Conservation (phyloP, 2,888 invertebrate species). For the Apamea monoglypha region DNA sequence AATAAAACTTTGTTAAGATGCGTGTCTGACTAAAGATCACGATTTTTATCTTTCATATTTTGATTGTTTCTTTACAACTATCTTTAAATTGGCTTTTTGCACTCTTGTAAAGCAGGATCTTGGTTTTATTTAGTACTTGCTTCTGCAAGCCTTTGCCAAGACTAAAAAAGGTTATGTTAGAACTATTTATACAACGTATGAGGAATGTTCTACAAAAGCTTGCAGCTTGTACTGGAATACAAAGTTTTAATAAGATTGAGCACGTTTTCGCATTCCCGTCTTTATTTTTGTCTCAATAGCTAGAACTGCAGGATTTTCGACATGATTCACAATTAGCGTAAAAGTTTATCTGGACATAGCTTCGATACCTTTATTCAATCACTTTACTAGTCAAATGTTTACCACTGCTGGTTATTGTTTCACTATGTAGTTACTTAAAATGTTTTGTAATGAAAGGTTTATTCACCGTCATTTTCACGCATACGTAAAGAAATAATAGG, state of each 20-base stretch:
- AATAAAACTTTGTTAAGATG: background rate
- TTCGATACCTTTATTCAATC: background rate
- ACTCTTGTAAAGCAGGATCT: slow-evolving; percentile 18
- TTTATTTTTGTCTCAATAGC: slow-evolving; percentile 18
- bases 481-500: slow-evolving; percentile 33
- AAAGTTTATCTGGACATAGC: background rate
- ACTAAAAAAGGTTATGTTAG: slow-evolving; percentile 35
- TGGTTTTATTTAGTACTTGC: slow-evolving; percentile 37
- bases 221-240: slow-evolving; percentile 25
- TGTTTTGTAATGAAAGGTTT: slow-evolving; percentile 32
- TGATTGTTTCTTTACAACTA: slow-evolving; percentile 19
- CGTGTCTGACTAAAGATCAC: background rate
- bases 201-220: slow-evolving; percentile 45
- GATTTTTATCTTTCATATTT: slow-evolving; percentile 8
- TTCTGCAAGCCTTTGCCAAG: slow-evolving; percentile 35
- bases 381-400: background rate
- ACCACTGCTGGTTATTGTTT: background rate
- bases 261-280: slow-evolving; percentile 34
- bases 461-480: slow-evolving; percentile 24
- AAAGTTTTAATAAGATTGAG: slow-evolving; percentile 40
- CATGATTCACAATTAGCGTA: slow-evolving; percentile 1
- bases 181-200: slow-evolving; percentile 47
- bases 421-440: slow-evolving; percentile 2
- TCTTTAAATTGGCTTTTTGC: slow-evolving; percentile 18
- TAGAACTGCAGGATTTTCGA: slow-evolving; percentile 2